phyloP scores from a whole-genome alignment of 1,140 invertebrate species.

The Babylonia areolata region DNA sequence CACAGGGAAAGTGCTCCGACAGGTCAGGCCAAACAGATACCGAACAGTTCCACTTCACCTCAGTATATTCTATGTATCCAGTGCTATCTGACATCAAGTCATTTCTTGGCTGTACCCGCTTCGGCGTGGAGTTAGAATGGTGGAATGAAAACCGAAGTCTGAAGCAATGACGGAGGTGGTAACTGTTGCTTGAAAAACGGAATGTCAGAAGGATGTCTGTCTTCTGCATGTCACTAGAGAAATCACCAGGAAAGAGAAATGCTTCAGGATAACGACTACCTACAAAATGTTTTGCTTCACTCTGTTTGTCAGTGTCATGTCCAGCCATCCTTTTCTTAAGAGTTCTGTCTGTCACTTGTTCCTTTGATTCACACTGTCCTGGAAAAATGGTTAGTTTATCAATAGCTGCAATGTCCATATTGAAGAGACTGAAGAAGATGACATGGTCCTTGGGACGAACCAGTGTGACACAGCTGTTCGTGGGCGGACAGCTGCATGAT shows the following conservation, averaged over 20 bases:
- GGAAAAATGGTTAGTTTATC: not conserved
- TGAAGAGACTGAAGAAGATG: not conserved
- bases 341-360: too few relatives aligned
- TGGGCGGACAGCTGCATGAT: not conserved
- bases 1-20: not conserved
- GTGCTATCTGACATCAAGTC: not conserved
- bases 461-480: constrained; percentile 9
- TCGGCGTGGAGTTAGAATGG: not conserved
- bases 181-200: not conserved
- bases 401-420: not conserved
- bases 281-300: not conserved
- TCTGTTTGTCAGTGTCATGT: too few relatives aligned
- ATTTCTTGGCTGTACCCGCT: not conserved
- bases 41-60: not conserved
- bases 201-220: not conserved
- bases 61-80: too few relatives aligned
- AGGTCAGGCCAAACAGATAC: not conserved
- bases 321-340: too few relatives aligned
- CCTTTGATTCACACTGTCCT: not conserved
- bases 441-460: not conserved
- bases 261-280: not conserved
- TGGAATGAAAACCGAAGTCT: not conserved
- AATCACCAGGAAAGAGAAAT: not conserved
- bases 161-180: not conserved
- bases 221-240: not conserved